Base-by-base conservation (phyloP, 2,113 vertebrate genomes). In the Desmodus rotundus region DNA sequence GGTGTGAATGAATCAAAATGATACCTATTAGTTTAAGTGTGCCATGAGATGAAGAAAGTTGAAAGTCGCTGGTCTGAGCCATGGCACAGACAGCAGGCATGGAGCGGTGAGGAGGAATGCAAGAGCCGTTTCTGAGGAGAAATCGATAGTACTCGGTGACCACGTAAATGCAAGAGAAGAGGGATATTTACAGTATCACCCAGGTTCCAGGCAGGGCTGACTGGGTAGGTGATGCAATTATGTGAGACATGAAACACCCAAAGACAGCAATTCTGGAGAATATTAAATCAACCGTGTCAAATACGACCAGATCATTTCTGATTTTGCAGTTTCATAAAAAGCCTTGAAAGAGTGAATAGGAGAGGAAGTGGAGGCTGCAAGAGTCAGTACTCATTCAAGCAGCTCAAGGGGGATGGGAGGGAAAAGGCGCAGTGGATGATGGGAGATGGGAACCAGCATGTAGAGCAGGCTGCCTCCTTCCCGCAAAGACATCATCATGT, bases 21-120 rank as follows among this genome's bases (percentile, higher is more conserved):
- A 63, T 63, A 31, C 61, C 61, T 63, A 63, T 63, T 31, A 45
- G 72, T 74, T 28, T 73, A 73, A 28, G 41, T 74, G 41, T 74
- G 41, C 16, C 72, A 31, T 45, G 72, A 45, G 41, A 74, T 31
- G 26, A 74, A 74, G 31, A 31, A 43, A 15, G 7, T 45, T 38
- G 70, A 73, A 73, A 73, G 28, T 28, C 24, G 6, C 70, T 73
- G n/a, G 72, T 74, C 72, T 74, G 17, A 74, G 5, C 26, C 31
- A 5, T 1, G 7, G 36, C 43, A 45, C 17, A 24, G 13, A 28
- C 2, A 36, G 24, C 0, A 0, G 15, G 19, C 41, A 16, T 4
- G 0, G 43, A 45, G 67, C 33, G 3, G 33, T 11, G 16, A 33
- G 61, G 38, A 3, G 33, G 24, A 67, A 63, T 28, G 65, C 33